Percentiles rank a stretch among this genome's conserved stretches.
phyloP scores from a whole-genome alignment of 2,888 invertebrate species.

The Phania funesta region DNA sequence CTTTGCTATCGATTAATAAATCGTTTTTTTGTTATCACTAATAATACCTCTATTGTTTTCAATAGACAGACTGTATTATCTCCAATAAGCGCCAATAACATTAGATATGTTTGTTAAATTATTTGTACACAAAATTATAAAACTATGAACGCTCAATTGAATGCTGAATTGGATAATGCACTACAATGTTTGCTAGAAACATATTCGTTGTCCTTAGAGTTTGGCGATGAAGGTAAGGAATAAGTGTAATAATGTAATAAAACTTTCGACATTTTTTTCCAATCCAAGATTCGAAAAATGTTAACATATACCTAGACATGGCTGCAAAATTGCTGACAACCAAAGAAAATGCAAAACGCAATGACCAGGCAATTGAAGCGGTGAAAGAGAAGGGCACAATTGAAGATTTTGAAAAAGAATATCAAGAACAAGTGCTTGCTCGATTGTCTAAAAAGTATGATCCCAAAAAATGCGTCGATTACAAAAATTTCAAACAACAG shows the following conservation, averaged over 20 bases:
- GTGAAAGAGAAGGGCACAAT: slow-evolving; percentile 61
- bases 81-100: too few relatives aligned
- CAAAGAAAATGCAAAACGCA: slow-evolving; percentile 57
- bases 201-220: slow-evolving; percentile 68
- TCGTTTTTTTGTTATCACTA: slow-evolving; percentile 3
- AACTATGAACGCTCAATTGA: slow-evolving; percentile 65
- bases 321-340: slow-evolving; percentile 61
- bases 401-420: slow-evolving; percentile 62
- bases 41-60: background rate
- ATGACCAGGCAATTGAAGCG: slow-evolving; percentile 54
- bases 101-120: too few relatives aligned
- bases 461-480: slow-evolving; percentile 63
- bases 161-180: slow-evolving; percentile 76
- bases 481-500: slow-evolving; percentile 66
- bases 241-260: background rate
- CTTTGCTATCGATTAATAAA: background rate
- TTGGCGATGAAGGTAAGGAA: slow-evolving; percentile 70
- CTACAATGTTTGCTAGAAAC: slow-evolving; percentile 70
- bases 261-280: background rate
- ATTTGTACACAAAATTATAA: background rate
- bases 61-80: too few relatives aligned
- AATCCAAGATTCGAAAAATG: slow-evolving; percentile 65
- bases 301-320: slow-evolving; percentile 58
- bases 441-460: slow-evolving; percentile 57
- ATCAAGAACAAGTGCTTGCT: slow-evolving; percentile 25